Percentiles rank a stretch among this genome's conserved stretches.
These are phyloP conservation scores for Cremastinae sp. DNA, from an alignment of 2,888 invertebrate genomes.

Conservation along the genomic window DNA sequence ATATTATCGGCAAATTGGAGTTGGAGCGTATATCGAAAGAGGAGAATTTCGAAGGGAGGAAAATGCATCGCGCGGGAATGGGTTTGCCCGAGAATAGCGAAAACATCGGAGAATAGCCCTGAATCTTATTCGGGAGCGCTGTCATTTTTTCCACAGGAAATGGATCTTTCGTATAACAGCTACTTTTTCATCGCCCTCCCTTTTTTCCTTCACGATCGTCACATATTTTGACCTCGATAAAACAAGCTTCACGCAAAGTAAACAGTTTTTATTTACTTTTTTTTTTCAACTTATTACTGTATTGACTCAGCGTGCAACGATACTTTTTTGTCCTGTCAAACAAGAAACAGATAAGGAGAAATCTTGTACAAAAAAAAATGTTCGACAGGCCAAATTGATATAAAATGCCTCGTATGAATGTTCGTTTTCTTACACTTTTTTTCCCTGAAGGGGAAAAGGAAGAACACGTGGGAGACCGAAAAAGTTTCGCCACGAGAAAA, in stretches of 20 bases:
- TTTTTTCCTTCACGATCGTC: too few species aligned
- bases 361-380: too few species aligned
- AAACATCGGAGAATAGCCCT: slow-evolving; percentile 39
- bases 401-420: too few species aligned
- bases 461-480: slow-evolving; percentile 33
- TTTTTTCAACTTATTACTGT: too few species aligned
- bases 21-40: slow-evolving; percentile 36
- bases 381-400: too few species aligned
- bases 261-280: too few species aligned
- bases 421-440: not conserved
- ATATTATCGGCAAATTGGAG: slow-evolving; percentile 56
- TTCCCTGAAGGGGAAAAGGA: slow-evolving; percentile 1
- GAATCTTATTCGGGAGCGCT: slow-evolving; percentile 47
- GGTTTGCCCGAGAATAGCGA: slow-evolving; percentile 43
- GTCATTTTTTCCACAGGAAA: slow-evolving; percentile 57
- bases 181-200: slow-evolving; percentile 10
- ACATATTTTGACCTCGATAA: slow-evolving; percentile 2
- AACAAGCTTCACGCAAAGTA: not conserved
- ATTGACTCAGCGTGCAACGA: too few species aligned
- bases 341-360: too few species aligned
- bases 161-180: slow-evolving; percentile 55
- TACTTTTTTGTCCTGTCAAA: too few species aligned
- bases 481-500: slow-evolving; percentile 51
- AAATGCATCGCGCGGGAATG: slow-evolving; percentile 34
- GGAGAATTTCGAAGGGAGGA: slow-evolving; percentile 28